These are phyloP conservation scores for Trichosurus vulpecula DNA, from an alignment of 2,797 vertebrate genomes.

Conservation along the genomic window DNA sequence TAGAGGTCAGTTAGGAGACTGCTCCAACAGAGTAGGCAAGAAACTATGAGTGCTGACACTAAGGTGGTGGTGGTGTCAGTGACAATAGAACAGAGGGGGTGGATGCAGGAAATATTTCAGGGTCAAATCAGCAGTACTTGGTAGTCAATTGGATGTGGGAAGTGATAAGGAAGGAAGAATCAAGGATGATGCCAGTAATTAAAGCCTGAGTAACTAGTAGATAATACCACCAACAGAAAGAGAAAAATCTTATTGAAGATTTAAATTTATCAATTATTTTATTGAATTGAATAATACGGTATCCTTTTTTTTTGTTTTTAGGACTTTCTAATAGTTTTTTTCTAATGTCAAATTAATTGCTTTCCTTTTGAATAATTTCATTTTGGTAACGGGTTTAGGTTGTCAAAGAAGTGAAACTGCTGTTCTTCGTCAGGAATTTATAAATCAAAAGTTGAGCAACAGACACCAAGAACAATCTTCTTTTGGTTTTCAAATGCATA, in stretches of 20 bases:
- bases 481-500: not conserved
- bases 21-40: not conserved
- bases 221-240: not conserved
- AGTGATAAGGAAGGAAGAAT: not conserved
- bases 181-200: not conserved
- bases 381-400: not conserved
- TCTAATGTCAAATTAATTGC: constrained; percentile 3
- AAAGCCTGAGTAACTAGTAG: not conserved
- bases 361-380: constrained; percentile 25
- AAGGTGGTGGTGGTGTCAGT: not conserved
- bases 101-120: not conserved
- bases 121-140: not conserved
- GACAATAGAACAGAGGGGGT: not conserved
- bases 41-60: not conserved
- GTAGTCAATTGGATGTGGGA: not conserved
- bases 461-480: not conserved
- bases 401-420: not conserved
- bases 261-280: not conserved
- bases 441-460: not conserved
- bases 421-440: not conserved
- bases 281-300: not conserved
- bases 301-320: constrained; percentile 1
- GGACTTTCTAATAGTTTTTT: constrained; percentile 2
- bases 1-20: not conserved
- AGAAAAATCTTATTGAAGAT: not conserved